These are phyloP conservation scores for Aurelia sp. DNA, from an alignment of 30 jellyfish, hydroid and myxozoan genomes.

Conservation along the genomic window DNA sequence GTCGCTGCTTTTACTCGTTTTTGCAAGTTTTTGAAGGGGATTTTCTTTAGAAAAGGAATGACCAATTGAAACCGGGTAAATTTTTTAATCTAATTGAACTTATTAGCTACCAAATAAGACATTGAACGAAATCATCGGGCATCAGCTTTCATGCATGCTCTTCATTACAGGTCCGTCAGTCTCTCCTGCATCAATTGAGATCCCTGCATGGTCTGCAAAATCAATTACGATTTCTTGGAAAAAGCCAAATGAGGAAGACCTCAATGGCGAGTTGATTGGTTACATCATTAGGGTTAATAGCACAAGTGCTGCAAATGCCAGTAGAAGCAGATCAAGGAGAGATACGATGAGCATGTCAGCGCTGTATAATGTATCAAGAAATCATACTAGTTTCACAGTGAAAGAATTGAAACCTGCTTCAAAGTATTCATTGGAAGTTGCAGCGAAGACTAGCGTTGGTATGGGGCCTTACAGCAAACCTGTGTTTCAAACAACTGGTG, in stretches of 20 bases:
- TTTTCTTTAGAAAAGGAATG: too few relatives aligned
- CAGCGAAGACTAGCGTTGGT: constrained; percentile 68
- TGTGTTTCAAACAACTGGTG: constrained; percentile 48
- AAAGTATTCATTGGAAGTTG: constrained; percentile 60
- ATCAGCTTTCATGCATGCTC: background rate
- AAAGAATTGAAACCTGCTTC: constrained; percentile 77
- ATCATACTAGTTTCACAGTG: constrained; percentile 38
- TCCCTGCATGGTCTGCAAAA: constrained; percentile 66
- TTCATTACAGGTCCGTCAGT: constrained; percentile 44
- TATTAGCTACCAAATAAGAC: too few relatives aligned
- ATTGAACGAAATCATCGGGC: too few relatives aligned
- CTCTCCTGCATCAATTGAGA: constrained; percentile 41
- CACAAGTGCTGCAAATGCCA: background rate
- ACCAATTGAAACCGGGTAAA: too few relatives aligned
- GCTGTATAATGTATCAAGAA: constrained; percentile 21
- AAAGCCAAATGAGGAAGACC: constrained; percentile 39
- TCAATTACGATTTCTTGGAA: constrained; percentile 55
- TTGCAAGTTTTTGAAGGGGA: too few relatives aligned
- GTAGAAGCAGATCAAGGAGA: constrained; percentile 26
- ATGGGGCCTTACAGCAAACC: constrained; percentile 77
- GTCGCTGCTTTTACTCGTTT: too few relatives aligned
- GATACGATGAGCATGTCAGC: constrained; percentile 11
- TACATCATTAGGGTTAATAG: constrained; percentile 33
- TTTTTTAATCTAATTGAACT: too few relatives aligned
- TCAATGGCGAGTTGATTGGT: constrained; percentile 59